Conservation (phyloP, 64 coral and sea anemone species). For the Hydrozoanthus tunicans region DNA sequence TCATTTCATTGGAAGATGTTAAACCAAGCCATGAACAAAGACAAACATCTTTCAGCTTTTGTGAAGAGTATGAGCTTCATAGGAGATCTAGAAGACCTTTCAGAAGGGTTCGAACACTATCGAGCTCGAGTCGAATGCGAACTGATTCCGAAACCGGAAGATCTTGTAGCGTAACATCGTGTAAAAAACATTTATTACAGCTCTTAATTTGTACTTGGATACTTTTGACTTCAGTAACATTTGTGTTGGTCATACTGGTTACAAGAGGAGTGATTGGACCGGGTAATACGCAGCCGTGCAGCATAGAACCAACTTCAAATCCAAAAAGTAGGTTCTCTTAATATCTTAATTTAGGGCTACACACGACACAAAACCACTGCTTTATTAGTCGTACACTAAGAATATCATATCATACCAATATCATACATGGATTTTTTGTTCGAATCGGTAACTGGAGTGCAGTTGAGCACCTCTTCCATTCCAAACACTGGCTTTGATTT, state of each 20-base stretch:
- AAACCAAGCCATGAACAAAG: neutral
- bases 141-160: neutral
- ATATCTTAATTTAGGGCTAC: no score
- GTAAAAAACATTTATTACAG: neutral
- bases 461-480: no score
- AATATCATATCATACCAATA: no score
- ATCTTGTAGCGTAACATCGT: neutral
- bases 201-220: neutral
- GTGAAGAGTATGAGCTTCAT: neutral
- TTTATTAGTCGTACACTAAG: no score
- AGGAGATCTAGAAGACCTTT: neutral
- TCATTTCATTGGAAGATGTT: neutral
- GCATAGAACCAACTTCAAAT: no score
- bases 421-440: no score
- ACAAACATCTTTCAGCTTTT: neutral
- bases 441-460: no score
- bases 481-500: no score
- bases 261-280: no score
- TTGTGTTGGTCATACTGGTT: neutral
- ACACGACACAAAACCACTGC: no score
- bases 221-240: neutral
- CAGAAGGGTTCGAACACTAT: neutral
- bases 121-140: neutral
- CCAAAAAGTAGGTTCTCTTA: neutral
- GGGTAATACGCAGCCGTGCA: no score